A percentile compares a stretch with the other conserved stretches of the same genome.
Conservation (phyloP, 1,140 invertebrate genomes). For the Hycleus phaleratus region DNA sequence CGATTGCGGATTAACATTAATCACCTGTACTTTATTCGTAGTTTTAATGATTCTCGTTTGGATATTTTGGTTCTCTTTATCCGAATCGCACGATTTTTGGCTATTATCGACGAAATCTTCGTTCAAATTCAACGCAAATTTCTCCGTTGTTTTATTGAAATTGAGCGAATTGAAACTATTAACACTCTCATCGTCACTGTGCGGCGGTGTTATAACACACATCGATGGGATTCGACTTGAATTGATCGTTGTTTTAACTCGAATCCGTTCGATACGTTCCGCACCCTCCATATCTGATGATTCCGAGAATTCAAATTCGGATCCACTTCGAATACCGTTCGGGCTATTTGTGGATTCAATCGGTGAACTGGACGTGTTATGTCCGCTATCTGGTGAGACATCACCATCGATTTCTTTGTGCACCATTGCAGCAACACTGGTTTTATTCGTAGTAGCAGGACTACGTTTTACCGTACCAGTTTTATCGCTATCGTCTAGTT, state of each 20-base stretch:
- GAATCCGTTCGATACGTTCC: constrained; percentile 74
- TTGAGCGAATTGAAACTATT: constrained; percentile 9
- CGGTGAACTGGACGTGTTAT: constrained; percentile 72
- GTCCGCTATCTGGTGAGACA: constrained; percentile 68
- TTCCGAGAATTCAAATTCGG: constrained; percentile 68
- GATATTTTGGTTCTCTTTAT: constrained; percentile 11
- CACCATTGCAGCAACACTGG: constrained; percentile 48
- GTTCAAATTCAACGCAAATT: constrained; percentile 15
- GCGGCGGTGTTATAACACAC: constrained; percentile 83
- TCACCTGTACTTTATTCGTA: constrained; percentile 45
- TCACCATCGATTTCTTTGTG: constrained; percentile 57
- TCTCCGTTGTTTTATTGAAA: constrained; percentile 1
- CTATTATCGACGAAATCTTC: constrained; percentile 4
- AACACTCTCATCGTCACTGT: constrained; percentile 74
- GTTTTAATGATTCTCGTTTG: constrained; percentile 21
- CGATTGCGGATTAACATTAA: constrained; percentile 47
- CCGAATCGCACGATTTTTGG: constrained; percentile 7
- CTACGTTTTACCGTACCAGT: constrained; percentile 51
- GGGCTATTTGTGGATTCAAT: constrained; percentile 64
- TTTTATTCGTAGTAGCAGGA: constrained; percentile 41
- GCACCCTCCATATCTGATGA: constrained; percentile 77
- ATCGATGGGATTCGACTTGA: constrained; percentile 83
- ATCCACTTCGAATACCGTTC: constrained; percentile 58
- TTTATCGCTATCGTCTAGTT: constrained; percentile 42
- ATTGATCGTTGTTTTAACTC: constrained; percentile 79